A percentile compares a stretch with the other conserved stretches of the same genome.
These are phyloP conservation scores for Temnothorax longispinosus DNA, from an alignment of 1,140 invertebrate genomes.

Conservation along the genomic window DNA sequence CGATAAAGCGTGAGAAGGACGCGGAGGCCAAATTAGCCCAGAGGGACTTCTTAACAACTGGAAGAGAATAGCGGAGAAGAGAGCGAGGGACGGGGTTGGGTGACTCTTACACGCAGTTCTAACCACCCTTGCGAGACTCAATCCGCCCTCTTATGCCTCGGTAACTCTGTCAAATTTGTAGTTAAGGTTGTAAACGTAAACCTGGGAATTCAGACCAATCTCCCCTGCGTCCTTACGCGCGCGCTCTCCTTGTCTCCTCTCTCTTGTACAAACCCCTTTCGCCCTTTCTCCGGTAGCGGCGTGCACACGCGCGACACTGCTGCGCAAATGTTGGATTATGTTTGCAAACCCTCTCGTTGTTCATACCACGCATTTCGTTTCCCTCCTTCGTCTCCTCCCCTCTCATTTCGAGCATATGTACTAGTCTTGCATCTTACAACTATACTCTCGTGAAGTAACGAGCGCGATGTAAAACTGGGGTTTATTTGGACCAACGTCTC, in stretches of 20 bases:
- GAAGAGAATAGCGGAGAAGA: constrained; percentile 78
- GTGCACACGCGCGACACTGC: constrained; percentile 72
- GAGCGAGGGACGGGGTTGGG: constrained; percentile 54
- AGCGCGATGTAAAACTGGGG: constrained; percentile 56
- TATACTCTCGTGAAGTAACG: constrained; percentile 59
- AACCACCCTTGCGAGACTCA: constrained; percentile 85
- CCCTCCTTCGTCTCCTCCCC: constrained; percentile 13
- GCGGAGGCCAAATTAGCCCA: constrained; percentile 81
- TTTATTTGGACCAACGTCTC: constrained; percentile 44
- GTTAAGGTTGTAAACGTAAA: constrained; percentile 85
- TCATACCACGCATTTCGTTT: constrained; percentile 73
- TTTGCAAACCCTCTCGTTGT: constrained; percentile 79
- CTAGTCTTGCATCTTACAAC: constrained; percentile 67
- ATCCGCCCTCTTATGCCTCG: constrained; percentile 83
- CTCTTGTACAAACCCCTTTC: constrained; percentile 72
- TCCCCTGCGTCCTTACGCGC: constrained; percentile 32
- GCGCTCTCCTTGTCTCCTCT: constrained; percentile 37
- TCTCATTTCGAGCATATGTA: constrained; percentile 61
- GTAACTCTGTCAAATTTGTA: constrained; percentile 86
- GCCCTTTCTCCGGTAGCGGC: constrained; percentile 50
- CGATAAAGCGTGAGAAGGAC: constrained; percentile 64
- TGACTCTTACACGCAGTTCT: constrained; percentile 82
- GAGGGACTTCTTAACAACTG: constrained; percentile 85
- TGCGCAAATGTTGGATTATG: constrained; percentile 78
- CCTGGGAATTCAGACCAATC: constrained; percentile 81